These are phyloP conservation scores for Petrocephalus microphthalmus DNA, from an alignment of 2,113 vertebrate genomes.

Conservation along the genomic window DNA sequence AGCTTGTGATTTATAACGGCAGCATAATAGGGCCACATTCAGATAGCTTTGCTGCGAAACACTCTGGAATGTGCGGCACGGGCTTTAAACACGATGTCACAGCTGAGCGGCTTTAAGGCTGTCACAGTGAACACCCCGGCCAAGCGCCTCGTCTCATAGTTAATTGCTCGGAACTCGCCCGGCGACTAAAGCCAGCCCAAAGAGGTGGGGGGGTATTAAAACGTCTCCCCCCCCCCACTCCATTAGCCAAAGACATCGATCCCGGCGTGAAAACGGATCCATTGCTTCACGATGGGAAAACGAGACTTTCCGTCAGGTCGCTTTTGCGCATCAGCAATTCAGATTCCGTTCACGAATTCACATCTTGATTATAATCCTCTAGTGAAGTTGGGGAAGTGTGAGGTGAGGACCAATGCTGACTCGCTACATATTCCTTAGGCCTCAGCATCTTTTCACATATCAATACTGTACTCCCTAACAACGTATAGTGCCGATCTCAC, in stretches of 20 bases:
- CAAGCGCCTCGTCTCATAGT: conserved; percentile 63
- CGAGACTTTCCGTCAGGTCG: neutral
- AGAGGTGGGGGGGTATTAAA: conserved; percentile 42
- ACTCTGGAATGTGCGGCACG: conserved; percentile 57
- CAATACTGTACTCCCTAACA: neutral
- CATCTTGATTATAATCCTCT: neutral
- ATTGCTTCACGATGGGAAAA: conserved; percentile 52
- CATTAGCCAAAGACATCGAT: conserved; percentile 46
- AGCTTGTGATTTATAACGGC: neutral
- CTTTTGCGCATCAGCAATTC: neutral
- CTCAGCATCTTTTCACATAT: neutral
- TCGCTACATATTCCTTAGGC: neutral
- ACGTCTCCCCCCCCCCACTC: conserved; percentile 50
- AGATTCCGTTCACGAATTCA: neutral
- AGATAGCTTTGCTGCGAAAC: conserved; percentile 16
- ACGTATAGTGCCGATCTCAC: neutral
- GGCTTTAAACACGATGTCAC: conserved; percentile 71
- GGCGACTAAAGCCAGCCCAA: conserved; percentile 48
- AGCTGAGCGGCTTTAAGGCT: conserved; percentile 64
- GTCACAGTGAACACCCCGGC: conserved; percentile 64
- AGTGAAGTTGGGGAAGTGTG: neutral
- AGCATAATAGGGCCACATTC: neutral
- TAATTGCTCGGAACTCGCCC: conserved; percentile 63
- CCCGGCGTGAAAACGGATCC: neutral
- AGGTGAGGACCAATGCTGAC: neutral